These are phyloP conservation scores for Pomacea canaliculata DNA, from an alignment of 2,888 invertebrate genomes.

Conservation along the genomic window DNA sequence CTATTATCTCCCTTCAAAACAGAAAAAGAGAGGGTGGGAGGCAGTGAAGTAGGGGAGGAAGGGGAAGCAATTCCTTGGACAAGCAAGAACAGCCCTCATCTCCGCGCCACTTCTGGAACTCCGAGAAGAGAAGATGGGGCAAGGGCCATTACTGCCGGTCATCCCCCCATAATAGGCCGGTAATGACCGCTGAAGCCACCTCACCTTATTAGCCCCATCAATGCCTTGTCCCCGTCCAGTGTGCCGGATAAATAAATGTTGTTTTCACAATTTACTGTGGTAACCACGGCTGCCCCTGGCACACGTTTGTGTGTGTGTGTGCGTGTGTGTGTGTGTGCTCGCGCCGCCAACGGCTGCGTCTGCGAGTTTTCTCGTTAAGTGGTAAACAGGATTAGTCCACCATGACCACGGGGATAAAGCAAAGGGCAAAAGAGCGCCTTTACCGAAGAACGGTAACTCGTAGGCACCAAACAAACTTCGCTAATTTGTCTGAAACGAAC, in stretches of 20 bases:
- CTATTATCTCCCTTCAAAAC: too few species aligned
- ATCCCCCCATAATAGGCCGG: constrained; percentile 17
- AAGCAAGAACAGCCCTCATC: not conserved
- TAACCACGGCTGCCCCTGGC: constrained; percentile 5
- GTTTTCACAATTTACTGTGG: constrained; percentile 35
- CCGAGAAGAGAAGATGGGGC: constrained; percentile 14
- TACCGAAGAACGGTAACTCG: too few species aligned
- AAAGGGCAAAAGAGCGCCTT: not conserved
- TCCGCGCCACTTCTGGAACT: not conserved
- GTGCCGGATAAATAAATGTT: constrained; percentile 30
- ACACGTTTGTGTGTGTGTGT: not conserved
- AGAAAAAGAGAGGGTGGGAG: too few species aligned
- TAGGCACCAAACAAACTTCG: constrained; percentile 2
- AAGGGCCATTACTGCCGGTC: constrained; percentile 20
- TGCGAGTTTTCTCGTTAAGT: not conserved
- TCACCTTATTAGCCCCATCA: constrained; percentile 26
- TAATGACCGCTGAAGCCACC: constrained; percentile 24
- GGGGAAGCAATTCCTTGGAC: too few species aligned
- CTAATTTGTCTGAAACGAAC: not conserved
- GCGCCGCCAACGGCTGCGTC: too few species aligned
- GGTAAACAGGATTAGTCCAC: constrained; percentile 22
- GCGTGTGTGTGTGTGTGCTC: too few species aligned
- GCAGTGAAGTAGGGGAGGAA: too few species aligned
- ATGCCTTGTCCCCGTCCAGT: constrained; percentile 11
- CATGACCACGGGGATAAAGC: not conserved